phyloP scores from a whole-genome alignment of 2,797 vertebrate genomes.

The Falco naumanni region DNA sequence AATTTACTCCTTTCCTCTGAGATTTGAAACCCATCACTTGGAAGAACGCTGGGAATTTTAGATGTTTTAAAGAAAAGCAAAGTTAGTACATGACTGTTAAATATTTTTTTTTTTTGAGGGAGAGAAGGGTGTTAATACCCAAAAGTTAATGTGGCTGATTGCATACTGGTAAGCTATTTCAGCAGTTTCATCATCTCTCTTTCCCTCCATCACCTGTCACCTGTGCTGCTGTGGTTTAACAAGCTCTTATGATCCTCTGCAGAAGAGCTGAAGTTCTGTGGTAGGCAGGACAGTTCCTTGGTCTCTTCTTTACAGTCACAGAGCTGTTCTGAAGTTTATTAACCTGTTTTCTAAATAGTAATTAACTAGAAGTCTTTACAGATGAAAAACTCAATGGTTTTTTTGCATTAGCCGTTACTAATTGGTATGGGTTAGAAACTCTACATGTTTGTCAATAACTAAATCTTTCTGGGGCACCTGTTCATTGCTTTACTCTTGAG shows the following conservation, averaged over 20 bases:
- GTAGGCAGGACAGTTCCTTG: not conserved
- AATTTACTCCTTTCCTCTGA: not conserved
- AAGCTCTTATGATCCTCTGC: not conserved
- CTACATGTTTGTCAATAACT: not conserved
- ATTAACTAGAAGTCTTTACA: not conserved
- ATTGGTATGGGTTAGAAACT: not conserved
- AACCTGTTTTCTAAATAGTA: not conserved
- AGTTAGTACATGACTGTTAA: not conserved
- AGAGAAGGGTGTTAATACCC: not conserved
- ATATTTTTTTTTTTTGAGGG: too few species aligned
- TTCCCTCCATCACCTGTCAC: not conserved
- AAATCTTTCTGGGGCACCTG: not conserved
- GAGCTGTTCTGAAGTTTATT: not conserved
- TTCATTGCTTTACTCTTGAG: not conserved
- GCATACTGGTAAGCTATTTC: not conserved
- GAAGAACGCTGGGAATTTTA: not conserved
- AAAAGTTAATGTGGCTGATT: not conserved
- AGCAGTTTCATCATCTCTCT: not conserved
- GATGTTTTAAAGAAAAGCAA: not conserved
- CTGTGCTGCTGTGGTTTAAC: not conserved
- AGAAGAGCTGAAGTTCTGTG: not conserved
- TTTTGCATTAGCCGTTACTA: not conserved
- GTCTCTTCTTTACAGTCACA: not conserved
- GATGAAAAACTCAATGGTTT: not conserved
- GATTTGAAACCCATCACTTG: not conserved